Conservation (phyloP, 2,888 invertebrate genomes). For the Epistrophella euchroma region DNA sequence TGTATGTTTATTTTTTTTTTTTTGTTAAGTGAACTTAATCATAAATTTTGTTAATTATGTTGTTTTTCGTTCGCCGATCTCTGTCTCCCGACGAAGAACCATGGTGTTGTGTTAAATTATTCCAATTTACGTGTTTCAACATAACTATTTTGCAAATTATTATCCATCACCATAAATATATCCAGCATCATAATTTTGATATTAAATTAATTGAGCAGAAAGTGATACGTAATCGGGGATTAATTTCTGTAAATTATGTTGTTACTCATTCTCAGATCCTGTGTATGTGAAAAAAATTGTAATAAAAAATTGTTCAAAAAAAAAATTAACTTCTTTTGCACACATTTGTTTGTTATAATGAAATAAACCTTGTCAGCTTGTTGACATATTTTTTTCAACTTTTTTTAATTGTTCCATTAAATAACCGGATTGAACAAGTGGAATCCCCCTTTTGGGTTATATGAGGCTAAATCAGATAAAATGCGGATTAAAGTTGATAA, state of each 20-base stretch:
- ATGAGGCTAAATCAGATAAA: conserved; percentile 4
- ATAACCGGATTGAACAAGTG: neutral
- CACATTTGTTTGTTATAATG: neutral
- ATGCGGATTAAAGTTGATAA: conserved; percentile 12
- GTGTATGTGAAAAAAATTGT: neutral
- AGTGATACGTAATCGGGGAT: conserved; percentile 5
- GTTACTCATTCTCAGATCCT: neutral
- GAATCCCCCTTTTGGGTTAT: neutral
- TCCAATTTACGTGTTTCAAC: neutral
- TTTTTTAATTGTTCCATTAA: conserved; percentile 11
- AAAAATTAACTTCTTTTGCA: neutral
- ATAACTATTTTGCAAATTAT: neutral
- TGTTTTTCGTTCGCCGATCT: neutral
- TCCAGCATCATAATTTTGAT: neutral
- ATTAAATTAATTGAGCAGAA: conserved; percentile 7
- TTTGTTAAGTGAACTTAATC: neutral
- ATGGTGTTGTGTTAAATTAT: conserved; percentile 15
- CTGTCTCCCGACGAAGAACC: neutral
- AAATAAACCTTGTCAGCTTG: conserved; percentile 9
- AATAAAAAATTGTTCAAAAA: neutral
- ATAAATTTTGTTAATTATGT: neutral
- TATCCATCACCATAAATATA: neutral
- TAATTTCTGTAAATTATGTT: conserved; percentile 1
- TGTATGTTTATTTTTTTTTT: neutral
- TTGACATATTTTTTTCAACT: conserved; percentile 5